A percentile compares a stretch with the other conserved stretches of the same genome.
Evolutionary conservation across 2,888 invertebrate species (phyloP).

Genomic region (Oxytorus armatus): DNA sequence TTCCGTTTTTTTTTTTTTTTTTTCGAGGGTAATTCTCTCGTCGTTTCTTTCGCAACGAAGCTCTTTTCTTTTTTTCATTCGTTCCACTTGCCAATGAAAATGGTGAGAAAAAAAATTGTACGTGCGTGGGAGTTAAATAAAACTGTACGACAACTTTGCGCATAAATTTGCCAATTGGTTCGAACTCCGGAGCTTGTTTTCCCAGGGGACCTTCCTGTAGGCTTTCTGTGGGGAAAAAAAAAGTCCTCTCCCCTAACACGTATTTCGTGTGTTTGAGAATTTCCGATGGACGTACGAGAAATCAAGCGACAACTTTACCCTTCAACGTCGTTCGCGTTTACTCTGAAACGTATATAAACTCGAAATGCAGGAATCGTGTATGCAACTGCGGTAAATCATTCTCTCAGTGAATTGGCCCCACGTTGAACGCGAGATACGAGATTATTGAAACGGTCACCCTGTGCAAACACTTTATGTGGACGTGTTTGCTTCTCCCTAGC

Average conservation of each 20-base stretch:
- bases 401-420: slow-evolving; percentile 72
- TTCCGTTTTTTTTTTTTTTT: too few relatives aligned
- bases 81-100: slow-evolving; percentile 13
- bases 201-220: slow-evolving; percentile 1
- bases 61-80: slow-evolving; percentile 37
- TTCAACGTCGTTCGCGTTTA: slow-evolving; percentile 39
- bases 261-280: slow-evolving; percentile 51
- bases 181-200: neutral
- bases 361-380: too few relatives aligned
- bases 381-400: slow-evolving; percentile 76
- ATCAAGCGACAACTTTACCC: neutral
- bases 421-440: slow-evolving; percentile 8
- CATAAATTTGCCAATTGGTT: slow-evolving; percentile 47
- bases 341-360: slow-evolving; percentile 51
- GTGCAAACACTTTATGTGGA: too few relatives aligned
- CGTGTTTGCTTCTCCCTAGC: slow-evolving; percentile 68
- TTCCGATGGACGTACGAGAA: slow-evolving; percentile 23
- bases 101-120: slow-evolving; percentile 7
- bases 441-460: slow-evolving; percentile 43
- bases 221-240: neutral
- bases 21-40: slow-evolving; percentile 49
- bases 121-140: slow-evolving; percentile 5
- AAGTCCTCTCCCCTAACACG: neutral
- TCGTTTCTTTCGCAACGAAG: slow-evolving; percentile 48
- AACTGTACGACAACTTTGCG: slow-evolving; percentile 23